Conservation (phyloP, 2,113 vertebrate species). For the Heliornis fulica region DNA sequence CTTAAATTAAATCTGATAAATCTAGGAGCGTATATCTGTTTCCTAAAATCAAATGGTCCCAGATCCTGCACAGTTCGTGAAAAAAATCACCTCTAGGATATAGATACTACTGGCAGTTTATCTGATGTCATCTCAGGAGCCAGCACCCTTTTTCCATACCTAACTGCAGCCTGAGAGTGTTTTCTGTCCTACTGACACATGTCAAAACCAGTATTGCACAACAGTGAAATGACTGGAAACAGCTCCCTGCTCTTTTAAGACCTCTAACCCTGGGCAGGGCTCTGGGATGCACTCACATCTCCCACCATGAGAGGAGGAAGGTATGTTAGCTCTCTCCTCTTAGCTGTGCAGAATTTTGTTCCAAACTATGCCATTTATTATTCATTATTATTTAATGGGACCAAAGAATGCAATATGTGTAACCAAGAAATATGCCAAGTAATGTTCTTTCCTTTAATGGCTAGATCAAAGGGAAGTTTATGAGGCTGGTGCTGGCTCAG, state of each 20-base stretch:
- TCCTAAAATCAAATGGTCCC: background rate
- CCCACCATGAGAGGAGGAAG: background rate
- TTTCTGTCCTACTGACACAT: background rate
- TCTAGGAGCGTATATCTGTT: background rate
- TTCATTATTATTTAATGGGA: constrained; percentile 69
- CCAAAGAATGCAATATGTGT: constrained; percentile 58
- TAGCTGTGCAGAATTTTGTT: constrained; percentile 38
- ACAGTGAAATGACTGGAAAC: background rate
- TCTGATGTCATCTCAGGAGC: background rate
- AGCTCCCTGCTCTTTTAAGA: background rate
- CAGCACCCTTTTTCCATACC: background rate
- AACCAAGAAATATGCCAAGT: constrained; percentile 63
- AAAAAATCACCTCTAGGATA: background rate
- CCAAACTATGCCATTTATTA: constrained; percentile 51
- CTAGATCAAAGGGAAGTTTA: constrained; percentile 47
- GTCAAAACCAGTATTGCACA: background rate
- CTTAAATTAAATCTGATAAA: background rate
- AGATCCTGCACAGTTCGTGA: background rate
- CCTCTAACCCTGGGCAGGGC: background rate
- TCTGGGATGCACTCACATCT: background rate
- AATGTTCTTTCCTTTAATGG: constrained; percentile 62
- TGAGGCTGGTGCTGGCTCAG: constrained; percentile 32
- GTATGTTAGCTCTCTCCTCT: background rate
- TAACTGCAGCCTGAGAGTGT: background rate
- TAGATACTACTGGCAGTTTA: background rate